These are phyloP conservation scores for Rhea americana DNA, from an alignment of 2,113 vertebrate species.

Conservation along the genomic window DNA sequence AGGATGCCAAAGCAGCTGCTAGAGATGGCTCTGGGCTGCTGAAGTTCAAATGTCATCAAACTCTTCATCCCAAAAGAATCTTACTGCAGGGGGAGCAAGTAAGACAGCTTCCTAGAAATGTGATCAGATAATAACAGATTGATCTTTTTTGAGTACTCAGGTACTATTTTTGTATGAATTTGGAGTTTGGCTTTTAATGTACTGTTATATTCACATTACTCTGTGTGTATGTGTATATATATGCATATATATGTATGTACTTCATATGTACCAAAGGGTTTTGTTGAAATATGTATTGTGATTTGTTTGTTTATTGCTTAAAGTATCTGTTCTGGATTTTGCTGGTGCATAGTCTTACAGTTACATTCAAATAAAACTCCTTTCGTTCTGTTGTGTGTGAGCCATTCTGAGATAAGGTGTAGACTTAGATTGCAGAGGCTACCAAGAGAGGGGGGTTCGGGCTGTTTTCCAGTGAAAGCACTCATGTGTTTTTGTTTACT, in stretches of 20 bases:
- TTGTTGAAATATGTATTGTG: background rate
- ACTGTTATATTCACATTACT: background rate
- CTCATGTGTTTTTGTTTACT: background rate
- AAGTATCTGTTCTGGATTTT: background rate
- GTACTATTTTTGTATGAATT: slow-evolving; percentile 16
- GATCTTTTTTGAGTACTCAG: background rate
- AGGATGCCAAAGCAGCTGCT: background rate
- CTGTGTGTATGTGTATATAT: background rate
- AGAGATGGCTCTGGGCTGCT: background rate
- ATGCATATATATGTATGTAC: background rate
- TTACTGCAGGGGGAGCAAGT: background rate
- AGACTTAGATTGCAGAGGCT: background rate
- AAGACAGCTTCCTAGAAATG: background rate
- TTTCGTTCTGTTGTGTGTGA: background rate
- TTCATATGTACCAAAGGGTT: background rate
- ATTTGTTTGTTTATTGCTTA: background rate
- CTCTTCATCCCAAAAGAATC: background rate
- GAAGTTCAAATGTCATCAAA: background rate
- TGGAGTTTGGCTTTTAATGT: slow-evolving; percentile 9
- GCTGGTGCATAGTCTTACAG: background rate
- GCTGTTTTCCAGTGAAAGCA: background rate
- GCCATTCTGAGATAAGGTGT: background rate
- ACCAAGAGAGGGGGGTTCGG: background rate
- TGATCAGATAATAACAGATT: background rate
- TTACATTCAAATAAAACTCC: background rate